Conservation (phyloP, 2,797 vertebrate genomes). For the Hapalemur alaotrensis region DNA sequence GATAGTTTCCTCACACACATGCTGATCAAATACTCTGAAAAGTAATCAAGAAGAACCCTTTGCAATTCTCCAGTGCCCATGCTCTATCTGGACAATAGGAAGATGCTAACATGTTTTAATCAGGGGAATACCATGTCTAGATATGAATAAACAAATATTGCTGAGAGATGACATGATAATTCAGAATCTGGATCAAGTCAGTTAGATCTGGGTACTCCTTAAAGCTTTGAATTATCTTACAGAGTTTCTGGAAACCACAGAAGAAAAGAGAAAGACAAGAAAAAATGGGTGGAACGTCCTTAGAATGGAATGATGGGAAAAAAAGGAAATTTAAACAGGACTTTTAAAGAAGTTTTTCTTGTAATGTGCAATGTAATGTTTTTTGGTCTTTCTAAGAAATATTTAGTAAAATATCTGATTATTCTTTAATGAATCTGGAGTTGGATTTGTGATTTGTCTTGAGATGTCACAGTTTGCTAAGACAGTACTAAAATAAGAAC, state of each 20-base stretch:
- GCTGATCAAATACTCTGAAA: background rate
- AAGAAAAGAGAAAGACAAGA: background rate
- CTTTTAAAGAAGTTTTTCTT: background rate
- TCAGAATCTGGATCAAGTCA: background rate
- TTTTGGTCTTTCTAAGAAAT: background rate
- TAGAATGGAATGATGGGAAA: background rate
- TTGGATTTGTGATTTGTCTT: background rate
- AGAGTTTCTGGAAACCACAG: background rate
- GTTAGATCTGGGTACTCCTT: background rate
- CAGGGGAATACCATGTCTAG: background rate
- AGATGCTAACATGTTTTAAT: background rate
- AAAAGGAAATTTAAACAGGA: background rate
- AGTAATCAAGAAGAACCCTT: background rate
- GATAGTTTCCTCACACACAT: background rate
- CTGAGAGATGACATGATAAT: background rate
- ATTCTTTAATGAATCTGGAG: background rate
- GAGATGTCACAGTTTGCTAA: background rate
- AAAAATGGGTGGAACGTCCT: background rate
- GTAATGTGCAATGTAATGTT: background rate
- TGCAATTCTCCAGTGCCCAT: background rate
- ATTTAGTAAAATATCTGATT: background rate
- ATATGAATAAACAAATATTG: background rate
- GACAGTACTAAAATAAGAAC: background rate
- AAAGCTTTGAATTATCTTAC: background rate
- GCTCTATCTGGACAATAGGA: background rate